phyloP scores from a whole-genome alignment of 2,113 vertebrate species.

The Nyctibius bracteatus region DNA sequence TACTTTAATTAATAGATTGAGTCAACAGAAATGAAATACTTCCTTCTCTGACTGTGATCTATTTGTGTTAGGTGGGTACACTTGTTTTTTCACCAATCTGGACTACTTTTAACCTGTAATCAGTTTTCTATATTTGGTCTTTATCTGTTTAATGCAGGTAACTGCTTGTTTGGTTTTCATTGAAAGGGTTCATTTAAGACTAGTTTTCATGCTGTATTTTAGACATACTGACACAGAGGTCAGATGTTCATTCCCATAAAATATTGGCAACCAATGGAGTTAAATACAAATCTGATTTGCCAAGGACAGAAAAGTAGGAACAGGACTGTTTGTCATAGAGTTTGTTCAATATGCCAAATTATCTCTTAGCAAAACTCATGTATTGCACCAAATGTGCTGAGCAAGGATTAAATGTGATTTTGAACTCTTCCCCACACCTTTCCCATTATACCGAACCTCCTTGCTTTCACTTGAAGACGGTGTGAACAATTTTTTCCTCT shows the following conservation, averaged over 20 bases:
- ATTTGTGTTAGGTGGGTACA: no score
- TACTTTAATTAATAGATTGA: neutral
- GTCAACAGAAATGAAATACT: neutral
- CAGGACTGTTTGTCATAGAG: neutral
- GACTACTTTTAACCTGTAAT: neutral
- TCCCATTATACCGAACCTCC: neutral
- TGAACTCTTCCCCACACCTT: neutral
- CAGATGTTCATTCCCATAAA: neutral
- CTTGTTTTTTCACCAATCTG: no score
- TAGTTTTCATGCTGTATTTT: neutral
- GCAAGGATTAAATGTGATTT: neutral
- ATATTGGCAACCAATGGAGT: rapidly evolving
- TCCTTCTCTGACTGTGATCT: neutral
- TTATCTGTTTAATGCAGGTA: neutral
- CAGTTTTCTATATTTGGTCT: neutral
- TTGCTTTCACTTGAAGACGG: neutral
- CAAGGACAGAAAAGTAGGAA: neutral
- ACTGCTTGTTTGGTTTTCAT: neutral
- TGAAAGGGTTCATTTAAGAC: neutral
- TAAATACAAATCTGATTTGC: neutral
- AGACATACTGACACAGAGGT: neutral
- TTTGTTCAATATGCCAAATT: neutral
- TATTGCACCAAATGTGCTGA: neutral
- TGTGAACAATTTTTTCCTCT: neutral
- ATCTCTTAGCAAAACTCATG: neutral